Percentiles rank a stretch among this genome's conserved stretches.
These are phyloP conservation scores for Isurus oxyrinchus DNA, from an alignment of 2,113 vertebrate genomes.

Conservation along the genomic window DNA sequence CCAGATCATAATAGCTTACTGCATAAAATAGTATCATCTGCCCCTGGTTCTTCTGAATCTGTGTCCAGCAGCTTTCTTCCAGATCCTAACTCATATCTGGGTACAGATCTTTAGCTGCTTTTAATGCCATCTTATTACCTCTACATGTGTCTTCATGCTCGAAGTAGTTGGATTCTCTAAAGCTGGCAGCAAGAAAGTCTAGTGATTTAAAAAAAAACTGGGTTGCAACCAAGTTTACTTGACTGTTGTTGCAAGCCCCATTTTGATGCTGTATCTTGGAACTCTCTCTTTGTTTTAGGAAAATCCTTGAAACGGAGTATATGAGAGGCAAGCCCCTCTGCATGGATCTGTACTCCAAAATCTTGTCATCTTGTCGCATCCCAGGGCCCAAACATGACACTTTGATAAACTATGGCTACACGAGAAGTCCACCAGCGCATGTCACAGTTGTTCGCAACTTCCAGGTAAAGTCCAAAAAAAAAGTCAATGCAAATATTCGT, in stretches of 20 bases:
- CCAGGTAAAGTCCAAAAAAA: constrained; percentile 57
- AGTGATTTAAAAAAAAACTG: neutral
- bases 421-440: constrained; percentile 56
- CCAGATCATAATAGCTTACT: too few species aligned
- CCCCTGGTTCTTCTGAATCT: neutral
- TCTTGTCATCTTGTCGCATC: constrained; percentile 73
- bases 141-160: neutral
- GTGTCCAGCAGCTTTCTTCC: neutral
- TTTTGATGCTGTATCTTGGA: neutral
- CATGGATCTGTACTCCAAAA: constrained; percentile 64
- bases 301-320: constrained; percentile 56
- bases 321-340: constrained; percentile 62
- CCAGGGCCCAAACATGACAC: constrained; percentile 69
- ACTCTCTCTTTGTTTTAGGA: constrained; percentile 46
- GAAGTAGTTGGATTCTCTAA: neutral
- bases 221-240: neutral
- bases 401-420: constrained; percentile 55
- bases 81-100: neutral
- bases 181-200: neutral
- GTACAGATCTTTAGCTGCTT: neutral
- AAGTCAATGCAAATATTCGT: neutral
- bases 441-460: constrained; percentile 75
- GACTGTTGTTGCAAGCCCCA: neutral
- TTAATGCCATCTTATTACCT: neutral
- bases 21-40: neutral